Conservation (phyloP, 2,888 invertebrate genomes). For the Chrysina gloriosa region DNA sequence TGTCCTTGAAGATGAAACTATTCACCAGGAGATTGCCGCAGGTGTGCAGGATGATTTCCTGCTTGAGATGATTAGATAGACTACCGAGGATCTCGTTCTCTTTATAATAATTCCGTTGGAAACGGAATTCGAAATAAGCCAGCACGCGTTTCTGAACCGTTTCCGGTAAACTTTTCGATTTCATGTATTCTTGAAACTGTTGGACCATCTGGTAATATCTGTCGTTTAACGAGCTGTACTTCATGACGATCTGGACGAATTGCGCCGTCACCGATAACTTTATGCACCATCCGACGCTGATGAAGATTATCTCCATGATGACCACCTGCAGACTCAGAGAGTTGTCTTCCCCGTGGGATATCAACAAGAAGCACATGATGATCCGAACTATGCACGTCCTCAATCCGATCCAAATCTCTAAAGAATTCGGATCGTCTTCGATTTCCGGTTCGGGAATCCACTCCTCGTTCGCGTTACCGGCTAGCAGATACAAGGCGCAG, state of each 20-base stretch:
- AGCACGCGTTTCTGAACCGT: conserved; percentile 59
- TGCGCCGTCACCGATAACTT: conserved; percentile 39
- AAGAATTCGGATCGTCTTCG: neutral
- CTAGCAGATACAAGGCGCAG: conserved; percentile 19
- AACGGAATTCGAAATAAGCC: conserved; percentile 62
- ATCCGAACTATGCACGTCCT: conserved; percentile 7
- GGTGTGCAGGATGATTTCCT: conserved; percentile 62
- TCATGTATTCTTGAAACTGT: conserved; percentile 64
- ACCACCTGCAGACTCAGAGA: neutral
- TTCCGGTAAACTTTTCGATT: conserved; percentile 63
- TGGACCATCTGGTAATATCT: conserved; percentile 56
- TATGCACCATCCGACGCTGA: neutral
- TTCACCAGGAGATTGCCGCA: conserved; percentile 57
- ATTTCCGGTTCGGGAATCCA: conserved; percentile 11
- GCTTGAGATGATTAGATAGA: conserved; percentile 61
- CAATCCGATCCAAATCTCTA: neutral
- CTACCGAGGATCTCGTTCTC: conserved; percentile 61
- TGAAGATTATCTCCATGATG: neutral
- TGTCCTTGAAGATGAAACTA: conserved; percentile 60
- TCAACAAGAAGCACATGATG: conserved; percentile 1
- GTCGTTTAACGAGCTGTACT: conserved; percentile 51
- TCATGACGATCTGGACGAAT: conserved; percentile 53
- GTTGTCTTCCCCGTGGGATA: conserved; percentile 12
- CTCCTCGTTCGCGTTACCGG: neutral
- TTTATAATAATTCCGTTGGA: conserved; percentile 61